Evolutionary conservation across 2,888 invertebrate genomes (phyloP).

Genomic region (Achlya flavicornis): DNA sequence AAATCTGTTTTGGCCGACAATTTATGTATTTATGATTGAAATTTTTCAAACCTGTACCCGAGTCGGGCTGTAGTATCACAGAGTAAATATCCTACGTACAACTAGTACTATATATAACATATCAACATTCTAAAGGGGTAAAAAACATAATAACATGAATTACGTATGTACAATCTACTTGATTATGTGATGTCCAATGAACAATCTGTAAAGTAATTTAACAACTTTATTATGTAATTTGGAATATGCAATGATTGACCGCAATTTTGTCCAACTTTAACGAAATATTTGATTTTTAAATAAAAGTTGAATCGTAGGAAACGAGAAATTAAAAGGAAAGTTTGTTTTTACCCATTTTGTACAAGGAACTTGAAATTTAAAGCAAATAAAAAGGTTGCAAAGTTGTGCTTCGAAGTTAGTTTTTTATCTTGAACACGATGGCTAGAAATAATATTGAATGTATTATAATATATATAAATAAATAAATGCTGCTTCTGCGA

Average conservation of each 20-base stretch:
- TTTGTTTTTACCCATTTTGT: background rate
- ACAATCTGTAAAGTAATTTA: background rate
- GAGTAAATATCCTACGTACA: too few relatives aligned
- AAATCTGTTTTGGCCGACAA: too few relatives aligned
- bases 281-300: background rate
- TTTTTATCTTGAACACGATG: background rate
- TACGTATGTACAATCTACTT: background rate
- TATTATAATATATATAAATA: background rate
- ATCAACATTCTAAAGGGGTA: too few relatives aligned
- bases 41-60: too few relatives aligned
- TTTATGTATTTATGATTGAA: too few relatives aligned
- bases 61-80: too few relatives aligned
- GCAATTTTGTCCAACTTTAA: constrained; percentile 1
- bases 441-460: background rate
- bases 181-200: background rate
- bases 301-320: background rate
- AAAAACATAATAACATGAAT: background rate
- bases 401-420: constrained; percentile 4
- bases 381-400: background rate
- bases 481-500: too few relatives aligned
- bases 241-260: constrained; percentile 1
- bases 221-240: constrained; percentile 1
- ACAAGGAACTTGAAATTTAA: constrained; percentile 1
- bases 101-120: too few relatives aligned
- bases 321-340: constrained; percentile 6